Evolutionary conservation across 2,888 invertebrate genomes (phyloP).

Genomic region (Mythimna ferrago): DNA sequence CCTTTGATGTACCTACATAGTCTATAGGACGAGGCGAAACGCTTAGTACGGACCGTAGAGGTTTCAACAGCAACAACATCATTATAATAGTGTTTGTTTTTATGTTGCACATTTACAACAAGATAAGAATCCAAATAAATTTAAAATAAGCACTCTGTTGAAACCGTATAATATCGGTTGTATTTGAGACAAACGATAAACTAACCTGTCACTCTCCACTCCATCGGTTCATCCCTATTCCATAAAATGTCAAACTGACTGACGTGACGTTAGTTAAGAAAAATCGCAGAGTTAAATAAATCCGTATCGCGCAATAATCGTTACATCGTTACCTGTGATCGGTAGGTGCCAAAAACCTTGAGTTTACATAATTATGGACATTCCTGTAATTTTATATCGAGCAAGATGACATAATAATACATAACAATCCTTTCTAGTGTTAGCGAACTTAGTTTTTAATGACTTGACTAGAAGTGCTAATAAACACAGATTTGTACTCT

Average conservation of each 20-base stretch:
- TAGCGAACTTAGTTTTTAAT: neutral
- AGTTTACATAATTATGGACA: conserved; percentile 12
- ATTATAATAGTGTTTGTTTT: too few species aligned
- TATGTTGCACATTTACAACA: too few species aligned
- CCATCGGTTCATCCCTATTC: conserved; percentile 20
- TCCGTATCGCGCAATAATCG: conserved; percentile 2
- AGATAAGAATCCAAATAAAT: too few species aligned
- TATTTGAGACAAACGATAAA: conserved; percentile 28
- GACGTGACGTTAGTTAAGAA: conserved; percentile 10
- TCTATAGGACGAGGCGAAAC: too few species aligned
- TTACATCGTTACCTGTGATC: conserved; percentile 15
- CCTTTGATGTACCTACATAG: too few species aligned
- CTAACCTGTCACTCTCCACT: neutral
- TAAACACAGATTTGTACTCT: neutral
- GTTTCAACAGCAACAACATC: too few species aligned
- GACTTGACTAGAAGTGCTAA: neutral
- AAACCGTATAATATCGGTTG: conserved; percentile 10
- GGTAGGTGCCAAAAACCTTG: conserved; percentile 27
- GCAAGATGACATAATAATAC: neutral
- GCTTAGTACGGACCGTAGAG: too few species aligned
- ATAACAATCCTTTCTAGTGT: neutral
- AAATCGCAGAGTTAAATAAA: conserved; percentile 9
- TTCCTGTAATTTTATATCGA: conserved; percentile 1
- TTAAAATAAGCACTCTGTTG: too few species aligned
- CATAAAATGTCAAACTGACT: conserved; percentile 20